A percentile compares a stretch with the other conserved stretches of the same genome.
Conservation (phyloP, 2,888 invertebrate species). For the Gnatocerus cornutus region DNA sequence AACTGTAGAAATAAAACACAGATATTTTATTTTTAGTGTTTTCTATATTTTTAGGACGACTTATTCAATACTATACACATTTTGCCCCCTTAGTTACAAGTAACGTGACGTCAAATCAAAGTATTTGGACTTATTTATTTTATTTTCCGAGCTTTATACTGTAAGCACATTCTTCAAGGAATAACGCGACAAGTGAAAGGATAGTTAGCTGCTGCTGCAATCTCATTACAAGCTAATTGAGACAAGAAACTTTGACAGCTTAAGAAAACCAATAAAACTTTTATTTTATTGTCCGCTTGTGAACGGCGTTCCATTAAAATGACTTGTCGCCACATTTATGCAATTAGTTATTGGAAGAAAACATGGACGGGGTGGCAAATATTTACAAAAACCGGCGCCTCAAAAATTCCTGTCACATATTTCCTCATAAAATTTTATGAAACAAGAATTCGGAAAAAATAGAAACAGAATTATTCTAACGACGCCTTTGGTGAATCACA, state of each 20-base stretch:
- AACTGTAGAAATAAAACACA: constrained; percentile 35
- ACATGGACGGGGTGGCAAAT: constrained; percentile 29
- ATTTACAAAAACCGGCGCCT: constrained; percentile 40
- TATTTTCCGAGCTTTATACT: constrained; percentile 29
- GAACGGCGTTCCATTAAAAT: too few species aligned
- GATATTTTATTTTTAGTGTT: constrained; percentile 42
- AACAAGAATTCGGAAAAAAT: constrained; percentile 15
- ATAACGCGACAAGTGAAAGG: constrained; percentile 38
- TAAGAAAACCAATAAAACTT: neutral
- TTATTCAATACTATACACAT: constrained; percentile 33
- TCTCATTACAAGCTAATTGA: constrained; percentile 3
- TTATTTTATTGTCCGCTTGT: too few species aligned
- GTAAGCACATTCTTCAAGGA: constrained; percentile 28
- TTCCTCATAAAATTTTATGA: constrained; percentile 16
- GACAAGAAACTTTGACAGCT: constrained; percentile 19
- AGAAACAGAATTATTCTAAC: constrained; percentile 7
- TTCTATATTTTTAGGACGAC: constrained; percentile 41
- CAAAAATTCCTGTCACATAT: constrained; percentile 32
- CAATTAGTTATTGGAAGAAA: neutral
- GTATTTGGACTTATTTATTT: constrained; percentile 44
- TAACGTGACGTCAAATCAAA: constrained; percentile 43
- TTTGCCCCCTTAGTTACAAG: constrained; percentile 27
- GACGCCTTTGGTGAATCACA: constrained; percentile 17
- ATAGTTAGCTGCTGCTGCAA: constrained; percentile 20
- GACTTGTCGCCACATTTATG: too few species aligned